Base-by-base conservation (phyloP, 1,140 invertebrate species). In the Olivierus martensii region DNA sequence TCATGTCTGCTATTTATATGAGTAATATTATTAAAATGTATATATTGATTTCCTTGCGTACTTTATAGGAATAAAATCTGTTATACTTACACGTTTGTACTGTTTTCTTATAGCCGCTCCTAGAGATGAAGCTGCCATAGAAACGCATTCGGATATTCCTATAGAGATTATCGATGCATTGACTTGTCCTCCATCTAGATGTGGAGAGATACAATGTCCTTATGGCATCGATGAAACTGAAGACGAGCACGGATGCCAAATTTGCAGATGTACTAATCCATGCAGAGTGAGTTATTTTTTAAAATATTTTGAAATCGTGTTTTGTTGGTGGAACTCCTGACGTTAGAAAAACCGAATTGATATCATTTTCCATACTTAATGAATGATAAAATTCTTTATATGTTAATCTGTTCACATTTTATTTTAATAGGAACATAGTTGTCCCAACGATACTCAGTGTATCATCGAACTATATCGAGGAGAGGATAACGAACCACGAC, bases 181-280 rank as follows among this genome's bases (percentile, higher is more conserved):
- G 3, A 46, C 46, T 5, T 61, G 60, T 45, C 37, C 55, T n/a
- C 55, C 61, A 3, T 44, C 50, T 7, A 58, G 61, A 18, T 65
- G 64, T 46, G 53, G 52, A 6, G 49, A 58, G 5, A 73, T 72
- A 2, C 56, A 65, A 19, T 91, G 87, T 71, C 76, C 79, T 0
- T 88, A 84, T 63, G 85, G 85, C 21, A 73, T 81, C 10, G 81
- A 84, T 61, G 75, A 76, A n/a, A 73, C 80, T 1, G 80, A 80
- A 55, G 65, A 68, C 17, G 67, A 75, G 18, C 73, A 73, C 41
- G 62, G 60, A 9, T 90, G 87, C 66, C 75, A 78, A 44, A 69
- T 75, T 14, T 91, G 87, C 64, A 69, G 76, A 11, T 92, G 88
- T 64, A 69, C 73, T 46, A 73, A 90, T 66, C 87, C 86, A 0